phyloP scores from a whole-genome alignment of 2,797 vertebrate species.

The Linurgus olivaceus region DNA sequence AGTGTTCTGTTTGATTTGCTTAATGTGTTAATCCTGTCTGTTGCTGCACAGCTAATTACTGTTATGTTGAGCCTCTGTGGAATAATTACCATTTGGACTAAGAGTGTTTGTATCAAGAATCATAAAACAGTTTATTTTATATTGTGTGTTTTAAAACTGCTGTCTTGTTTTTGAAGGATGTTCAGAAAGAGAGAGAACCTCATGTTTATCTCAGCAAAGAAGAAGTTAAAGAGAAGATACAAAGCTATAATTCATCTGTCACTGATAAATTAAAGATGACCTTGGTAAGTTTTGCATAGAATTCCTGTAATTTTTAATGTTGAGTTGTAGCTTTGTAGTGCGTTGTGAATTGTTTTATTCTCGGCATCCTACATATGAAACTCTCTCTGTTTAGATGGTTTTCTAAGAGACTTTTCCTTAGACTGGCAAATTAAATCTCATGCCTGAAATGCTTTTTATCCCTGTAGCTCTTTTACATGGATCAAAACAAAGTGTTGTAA shows the following conservation, averaged over 20 bases:
- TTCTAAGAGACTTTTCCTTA: neutral
- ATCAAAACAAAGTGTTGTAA: neutral
- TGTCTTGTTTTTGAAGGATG: conserved; percentile 83
- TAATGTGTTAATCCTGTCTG: neutral
- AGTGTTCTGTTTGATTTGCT: neutral
- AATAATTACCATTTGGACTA: neutral
- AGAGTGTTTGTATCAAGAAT: neutral
- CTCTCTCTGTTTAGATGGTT: neutral
- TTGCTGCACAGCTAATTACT: neutral
- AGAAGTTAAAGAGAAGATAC: conserved; percentile 89
- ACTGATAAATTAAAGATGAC: conserved; percentile 96
- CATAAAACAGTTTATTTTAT: neutral
- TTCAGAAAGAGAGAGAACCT: conserved; percentile 87
- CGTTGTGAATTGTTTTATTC: neutral
- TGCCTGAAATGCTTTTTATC: neutral
- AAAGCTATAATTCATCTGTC: conserved; percentile 89
- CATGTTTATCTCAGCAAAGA: conserved; percentile 88
- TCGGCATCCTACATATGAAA: neutral
- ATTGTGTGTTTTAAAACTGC: neutral
- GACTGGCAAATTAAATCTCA: neutral
- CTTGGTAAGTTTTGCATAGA: conserved; percentile 72
- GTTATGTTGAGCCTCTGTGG: neutral
- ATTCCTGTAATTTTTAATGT: neutral
- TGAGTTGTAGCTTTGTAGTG: neutral
- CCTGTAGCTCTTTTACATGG: neutral